Evolutionary conservation across 2,888 invertebrate genomes (phyloP).

Genomic region (Epinotia ramella): DNA sequence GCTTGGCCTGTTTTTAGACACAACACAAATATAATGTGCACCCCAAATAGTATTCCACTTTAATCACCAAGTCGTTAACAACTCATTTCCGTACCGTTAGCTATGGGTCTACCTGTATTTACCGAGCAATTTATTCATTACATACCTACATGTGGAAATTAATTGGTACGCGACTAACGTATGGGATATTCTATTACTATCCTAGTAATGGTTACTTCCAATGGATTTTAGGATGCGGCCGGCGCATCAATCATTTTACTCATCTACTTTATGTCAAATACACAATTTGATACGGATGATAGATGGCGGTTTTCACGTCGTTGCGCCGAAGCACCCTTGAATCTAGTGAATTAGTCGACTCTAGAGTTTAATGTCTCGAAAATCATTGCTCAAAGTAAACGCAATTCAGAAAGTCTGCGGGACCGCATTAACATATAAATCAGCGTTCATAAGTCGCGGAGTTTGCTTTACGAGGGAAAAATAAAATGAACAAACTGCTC

Average conservation of each 20-base stretch:
- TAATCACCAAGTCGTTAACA: conserved; percentile 42
- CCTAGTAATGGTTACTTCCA: conserved; percentile 59
- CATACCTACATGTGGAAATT: conserved; percentile 31
- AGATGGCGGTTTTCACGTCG: conserved; percentile 70
- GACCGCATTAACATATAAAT: conserved; percentile 67
- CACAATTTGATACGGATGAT: conserved; percentile 82
- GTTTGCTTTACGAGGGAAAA: conserved; percentile 69
- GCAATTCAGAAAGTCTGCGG: conserved; percentile 50
- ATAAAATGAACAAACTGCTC: conserved; percentile 64
- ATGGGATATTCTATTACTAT: conserved; percentile 62
- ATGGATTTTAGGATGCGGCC: conserved; percentile 66
- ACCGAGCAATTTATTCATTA: conserved; percentile 44
- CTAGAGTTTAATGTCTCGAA: conserved; percentile 47
- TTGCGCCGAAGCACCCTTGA: conserved; percentile 52
- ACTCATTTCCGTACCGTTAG: conserved; percentile 43
- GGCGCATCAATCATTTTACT: conserved; percentile 80
- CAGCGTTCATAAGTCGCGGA: conserved; percentile 68
- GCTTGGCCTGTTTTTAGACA: conserved; percentile 3
- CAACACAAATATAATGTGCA: conserved; percentile 26
- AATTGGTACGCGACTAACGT: conserved; percentile 32
- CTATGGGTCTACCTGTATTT: conserved; percentile 42
- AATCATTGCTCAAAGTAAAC: conserved; percentile 49
- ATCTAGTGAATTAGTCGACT: conserved; percentile 50
- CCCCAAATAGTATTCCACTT: conserved; percentile 36
- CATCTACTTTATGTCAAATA: conserved; percentile 83